Conservation (phyloP, 2,113 vertebrate species). For the Brachionichthys hirsutus region DNA sequence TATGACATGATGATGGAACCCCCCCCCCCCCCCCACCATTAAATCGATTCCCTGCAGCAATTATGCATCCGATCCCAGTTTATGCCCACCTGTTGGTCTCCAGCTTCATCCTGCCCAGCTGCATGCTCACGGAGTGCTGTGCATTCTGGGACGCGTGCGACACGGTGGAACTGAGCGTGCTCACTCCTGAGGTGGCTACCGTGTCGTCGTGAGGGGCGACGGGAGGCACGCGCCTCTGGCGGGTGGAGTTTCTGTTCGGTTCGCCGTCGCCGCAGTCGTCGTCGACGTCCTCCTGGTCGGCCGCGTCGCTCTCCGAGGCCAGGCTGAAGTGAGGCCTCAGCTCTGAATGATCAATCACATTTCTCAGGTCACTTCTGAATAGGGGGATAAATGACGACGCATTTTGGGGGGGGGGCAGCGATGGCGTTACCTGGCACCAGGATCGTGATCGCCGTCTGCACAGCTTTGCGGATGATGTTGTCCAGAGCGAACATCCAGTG, state of each 20-base stretch:
- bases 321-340: constrained; percentile 94
- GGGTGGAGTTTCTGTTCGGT: constrained; percentile 75
- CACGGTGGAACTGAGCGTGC: constrained; percentile 95
- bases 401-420: constrained; percentile 7
- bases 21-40: too few relatives aligned
- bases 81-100: constrained; percentile 87
- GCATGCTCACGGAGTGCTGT: constrained; percentile 86
- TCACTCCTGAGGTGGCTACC: constrained; percentile 93
- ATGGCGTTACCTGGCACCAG: constrained; percentile 88
- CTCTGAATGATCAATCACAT: constrained; percentile 75
- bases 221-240: constrained; percentile 76
- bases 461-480: constrained; percentile 96
- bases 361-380: not conserved
- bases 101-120: constrained; percentile 93
- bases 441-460: constrained; percentile 96
- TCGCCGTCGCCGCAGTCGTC: constrained; percentile 84
- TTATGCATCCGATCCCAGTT: not conserved
- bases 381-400: not conserved
- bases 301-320: constrained; percentile 93
- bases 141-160: constrained; percentile 89
- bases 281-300: constrained; percentile 90
- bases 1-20: not conserved
- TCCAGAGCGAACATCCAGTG: constrained; percentile 99
- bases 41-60: not conserved
- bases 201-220: constrained; percentile 84